These are phyloP conservation scores for Sparidentex hasta DNA, from an alignment of 2,797 vertebrate genomes.

Conservation along the genomic window DNA sequence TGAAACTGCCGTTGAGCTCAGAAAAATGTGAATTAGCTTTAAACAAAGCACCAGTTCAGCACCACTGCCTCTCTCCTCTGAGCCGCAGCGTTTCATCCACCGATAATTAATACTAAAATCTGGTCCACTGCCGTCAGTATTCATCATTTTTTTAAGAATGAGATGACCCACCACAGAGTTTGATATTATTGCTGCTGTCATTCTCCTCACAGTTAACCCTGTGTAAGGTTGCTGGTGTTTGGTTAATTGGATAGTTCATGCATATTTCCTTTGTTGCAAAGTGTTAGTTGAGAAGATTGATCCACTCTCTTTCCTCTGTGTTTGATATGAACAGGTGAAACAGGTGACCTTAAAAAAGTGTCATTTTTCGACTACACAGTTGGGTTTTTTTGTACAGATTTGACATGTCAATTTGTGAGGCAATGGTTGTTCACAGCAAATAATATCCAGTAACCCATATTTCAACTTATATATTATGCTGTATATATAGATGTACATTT, in stretches of 20 bases:
- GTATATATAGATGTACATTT: too few species aligned
- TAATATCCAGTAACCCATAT: too few species aligned
- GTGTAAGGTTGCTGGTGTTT: not conserved
- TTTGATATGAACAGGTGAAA: too few species aligned
- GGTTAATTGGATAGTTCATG: not conserved
- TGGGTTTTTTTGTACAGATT: not conserved
- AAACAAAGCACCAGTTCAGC: slow-evolving; percentile 32
- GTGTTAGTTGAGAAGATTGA: too few species aligned
- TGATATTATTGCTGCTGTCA: not conserved
- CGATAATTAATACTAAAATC: not conserved
- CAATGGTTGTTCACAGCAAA: too few species aligned
- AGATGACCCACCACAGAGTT: not conserved
- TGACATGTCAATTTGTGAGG: not conserved
- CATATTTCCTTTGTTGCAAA: not conserved
- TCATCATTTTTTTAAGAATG: not conserved
- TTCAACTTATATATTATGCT: too few species aligned
- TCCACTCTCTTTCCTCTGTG: too few species aligned
- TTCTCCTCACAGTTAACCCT: not conserved
- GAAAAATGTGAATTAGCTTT: slow-evolving; percentile 34
- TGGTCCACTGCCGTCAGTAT: not conserved
- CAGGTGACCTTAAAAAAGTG: too few species aligned
- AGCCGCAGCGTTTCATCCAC: not conserved
- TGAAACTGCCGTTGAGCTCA: slow-evolving; percentile 16
- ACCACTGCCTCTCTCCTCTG: not conserved
- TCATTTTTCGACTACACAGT: too few species aligned